phyloP scores from a whole-genome alignment of 1,140 invertebrate species.

The Cryptotermes secundus region DNA sequence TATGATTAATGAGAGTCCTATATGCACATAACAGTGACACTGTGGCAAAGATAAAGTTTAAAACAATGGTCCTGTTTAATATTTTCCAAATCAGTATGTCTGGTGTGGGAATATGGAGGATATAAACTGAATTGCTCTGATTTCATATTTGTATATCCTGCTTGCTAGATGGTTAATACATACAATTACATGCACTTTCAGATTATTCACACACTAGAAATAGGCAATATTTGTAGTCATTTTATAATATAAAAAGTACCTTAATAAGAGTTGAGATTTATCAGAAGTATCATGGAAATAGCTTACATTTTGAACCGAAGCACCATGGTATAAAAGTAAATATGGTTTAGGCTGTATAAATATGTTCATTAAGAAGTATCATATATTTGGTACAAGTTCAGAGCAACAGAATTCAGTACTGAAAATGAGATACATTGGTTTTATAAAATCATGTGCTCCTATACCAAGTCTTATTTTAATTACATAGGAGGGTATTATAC shows the following conservation, averaged over 20 bases:
- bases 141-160: neutral
- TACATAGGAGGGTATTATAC: neutral
- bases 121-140: slow-evolving; percentile 11
- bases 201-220: neutral
- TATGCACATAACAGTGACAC: too few relatives aligned
- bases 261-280: neutral
- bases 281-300: neutral
- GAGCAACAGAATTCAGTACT: neutral
- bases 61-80: too few relatives aligned
- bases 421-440: neutral
- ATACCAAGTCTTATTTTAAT: neutral
- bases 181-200: neutral
- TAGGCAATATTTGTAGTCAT: neutral
- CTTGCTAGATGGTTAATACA: neutral
- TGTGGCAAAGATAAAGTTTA: too few relatives aligned
- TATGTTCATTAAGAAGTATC: neutral
- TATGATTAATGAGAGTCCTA: too few relatives aligned
- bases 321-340: neutral
- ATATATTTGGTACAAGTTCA: neutral
- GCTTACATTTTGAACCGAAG: neutral
- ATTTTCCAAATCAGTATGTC: too few relatives aligned
- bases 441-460: neutral
- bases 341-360: neutral
- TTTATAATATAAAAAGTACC: neutral
- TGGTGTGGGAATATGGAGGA: neutral